Evolutionary conservation across 2,888 invertebrate genomes (phyloP).

Genomic region (Agrotis exclamationis): DNA sequence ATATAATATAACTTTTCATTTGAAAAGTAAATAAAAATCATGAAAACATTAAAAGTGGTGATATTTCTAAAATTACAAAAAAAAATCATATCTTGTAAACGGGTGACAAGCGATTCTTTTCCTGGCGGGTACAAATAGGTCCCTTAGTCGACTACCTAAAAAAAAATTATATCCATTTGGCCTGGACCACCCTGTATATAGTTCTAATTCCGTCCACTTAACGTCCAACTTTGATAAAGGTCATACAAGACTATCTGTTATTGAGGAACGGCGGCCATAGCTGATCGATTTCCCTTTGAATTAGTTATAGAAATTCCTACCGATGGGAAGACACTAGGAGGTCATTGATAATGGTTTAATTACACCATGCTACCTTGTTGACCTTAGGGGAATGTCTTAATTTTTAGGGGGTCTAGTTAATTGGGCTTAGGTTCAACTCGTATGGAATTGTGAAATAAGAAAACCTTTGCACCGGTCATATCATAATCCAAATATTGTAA

Average conservation of each 20-base stretch:
- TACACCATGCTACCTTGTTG: conserved; percentile 16
- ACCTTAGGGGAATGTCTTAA: conserved; percentile 42
- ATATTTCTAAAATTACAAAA: too few species aligned
- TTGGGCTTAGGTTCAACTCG: background rate
- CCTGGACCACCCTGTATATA: too few species aligned
- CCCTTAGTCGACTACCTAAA: too few species aligned
- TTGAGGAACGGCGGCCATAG: conserved; percentile 64
- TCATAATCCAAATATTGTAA: too few species aligned
- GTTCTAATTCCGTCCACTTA: conserved; percentile 57
- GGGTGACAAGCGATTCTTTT: too few species aligned
- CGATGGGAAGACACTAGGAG: conserved; percentile 52
- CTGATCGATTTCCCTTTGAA: conserved; percentile 74
- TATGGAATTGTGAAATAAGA: background rate
- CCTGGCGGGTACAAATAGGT: too few species aligned
- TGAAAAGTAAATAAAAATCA: too few species aligned
- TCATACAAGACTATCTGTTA: conserved; percentile 79
- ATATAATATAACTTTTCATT: too few species aligned
- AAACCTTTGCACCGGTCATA: too few species aligned
- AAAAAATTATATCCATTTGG: too few species aligned
- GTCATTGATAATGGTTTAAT: conserved; percentile 55
- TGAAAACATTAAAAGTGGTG: too few species aligned
- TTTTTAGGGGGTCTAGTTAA: conserved; percentile 7
- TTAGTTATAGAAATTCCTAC: conserved; percentile 74
- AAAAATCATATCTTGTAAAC: too few species aligned
- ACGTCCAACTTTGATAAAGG: conserved; percentile 83